Base-by-base conservation (phyloP, 2,797 vertebrate genomes). In the Enteromius fasciolatus region DNA sequence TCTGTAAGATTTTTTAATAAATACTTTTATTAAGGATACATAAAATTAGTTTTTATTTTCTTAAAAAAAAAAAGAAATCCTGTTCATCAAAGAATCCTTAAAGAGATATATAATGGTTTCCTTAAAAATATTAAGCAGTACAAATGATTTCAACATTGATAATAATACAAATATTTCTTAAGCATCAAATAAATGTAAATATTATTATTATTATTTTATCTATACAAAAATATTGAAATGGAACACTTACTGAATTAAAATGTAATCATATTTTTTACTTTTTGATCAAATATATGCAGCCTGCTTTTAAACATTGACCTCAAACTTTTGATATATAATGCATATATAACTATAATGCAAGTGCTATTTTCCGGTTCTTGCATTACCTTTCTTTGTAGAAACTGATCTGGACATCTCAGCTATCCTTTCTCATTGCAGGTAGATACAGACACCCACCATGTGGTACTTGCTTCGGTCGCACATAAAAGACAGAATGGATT, bases 401-500 rank as follows among this genome's bases (percentile, higher is more conserved):
- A 69, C 52, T 70, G 52, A 75, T 46, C 39, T 28, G 18, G 25
- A 54, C 31, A 4, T 63, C 18, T 77, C 72, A 18, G 33, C 11
- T 80, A 46, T 18, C n/a, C 20, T 8, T 2, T 69, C 5, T 77
- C 44, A 10, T 17, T 20, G 7, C 57, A 64, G 41, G 66, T 31
- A 67, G 28, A 72, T 36, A 69, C 78, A 67, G 44, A 28, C 3
- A 31, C 59, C 28, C 67, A 84, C 59, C 67, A 84, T 85, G 86
- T 85, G 86, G 84, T 64, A 67, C 83, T 23, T 82, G 80, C 79
- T 87, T 81, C 85, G 77, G 80, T 41, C 81, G 81, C 85, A 91
- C 87, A 93, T 93, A 91, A 94, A 93, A 91, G 89, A 80, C 31
- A 59, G 80, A 84, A 83, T 82, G 78, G 86, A 93, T 85, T 84